Conservation (phyloP, 2,888 invertebrate species). For the Agapetus fuscipes region DNA sequence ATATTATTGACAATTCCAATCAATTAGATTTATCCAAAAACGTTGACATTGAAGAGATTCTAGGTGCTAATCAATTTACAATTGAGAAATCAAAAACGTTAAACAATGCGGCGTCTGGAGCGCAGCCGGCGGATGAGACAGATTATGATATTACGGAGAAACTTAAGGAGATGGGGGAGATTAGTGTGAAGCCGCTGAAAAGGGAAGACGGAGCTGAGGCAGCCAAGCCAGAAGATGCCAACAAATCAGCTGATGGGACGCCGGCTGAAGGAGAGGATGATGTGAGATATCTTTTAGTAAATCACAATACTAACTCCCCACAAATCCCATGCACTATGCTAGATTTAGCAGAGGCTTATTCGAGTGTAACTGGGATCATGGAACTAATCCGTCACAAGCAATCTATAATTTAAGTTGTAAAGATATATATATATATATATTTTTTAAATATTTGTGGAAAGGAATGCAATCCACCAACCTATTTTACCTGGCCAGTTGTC, state of each 20-base stretch:
- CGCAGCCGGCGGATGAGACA: constrained; percentile 23
- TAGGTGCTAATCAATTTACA: constrained; percentile 37
- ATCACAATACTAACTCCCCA: no score
- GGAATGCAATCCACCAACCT: no score
- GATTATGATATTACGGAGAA: constrained; percentile 54
- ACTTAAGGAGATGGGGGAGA: constrained; percentile 52
- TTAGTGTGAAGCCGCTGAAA: constrained; percentile 38
- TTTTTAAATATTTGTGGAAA: no score
- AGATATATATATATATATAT: no score
- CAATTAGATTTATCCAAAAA: constrained; percentile 41
- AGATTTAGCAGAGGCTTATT: no score
- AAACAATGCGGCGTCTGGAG: not conserved
- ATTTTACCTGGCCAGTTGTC: no score
- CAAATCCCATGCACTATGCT: no score
- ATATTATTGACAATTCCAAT: constrained; percentile 38
- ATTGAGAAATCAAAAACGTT: constrained; percentile 28
- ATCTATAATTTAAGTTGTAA: no score
- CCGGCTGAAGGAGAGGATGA: constrained; percentile 32
- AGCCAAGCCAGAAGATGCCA: constrained; percentile 26
- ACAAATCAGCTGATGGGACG: constrained; percentile 28
- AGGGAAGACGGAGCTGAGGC: constrained; percentile 28
- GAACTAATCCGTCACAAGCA: no score
- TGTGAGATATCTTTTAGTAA: no score
- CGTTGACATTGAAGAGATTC: constrained; percentile 42
- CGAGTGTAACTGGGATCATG: no score